Evolutionary conservation across 2,113 vertebrate species (phyloP).

Genomic region (Neolamprologus kungweensis): DNA sequence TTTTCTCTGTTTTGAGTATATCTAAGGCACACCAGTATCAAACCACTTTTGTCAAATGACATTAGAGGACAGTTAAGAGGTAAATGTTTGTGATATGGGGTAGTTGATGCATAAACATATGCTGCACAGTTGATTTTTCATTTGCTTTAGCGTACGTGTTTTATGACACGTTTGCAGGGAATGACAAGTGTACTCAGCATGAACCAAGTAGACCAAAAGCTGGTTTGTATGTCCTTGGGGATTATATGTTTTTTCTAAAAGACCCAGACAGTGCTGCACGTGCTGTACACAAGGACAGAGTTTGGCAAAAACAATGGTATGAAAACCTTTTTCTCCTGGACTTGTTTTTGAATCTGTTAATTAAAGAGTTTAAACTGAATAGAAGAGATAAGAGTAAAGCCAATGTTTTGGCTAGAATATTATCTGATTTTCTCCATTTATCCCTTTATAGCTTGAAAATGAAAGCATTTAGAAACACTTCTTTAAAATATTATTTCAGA

Average conservation of each 20-base stretch:
- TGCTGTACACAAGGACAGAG: background rate
- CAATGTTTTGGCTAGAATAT: background rate
- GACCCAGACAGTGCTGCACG: background rate
- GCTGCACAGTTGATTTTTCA: background rate
- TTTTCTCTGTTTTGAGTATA: constrained; percentile 42
- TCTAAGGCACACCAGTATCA: background rate
- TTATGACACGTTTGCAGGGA: background rate
- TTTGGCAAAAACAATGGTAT: background rate
- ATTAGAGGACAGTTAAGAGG: background rate
- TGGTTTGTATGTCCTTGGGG: background rate
- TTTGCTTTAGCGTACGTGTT: background rate
- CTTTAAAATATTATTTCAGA: background rate
- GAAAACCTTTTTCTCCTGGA: background rate
- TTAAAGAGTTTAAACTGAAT: background rate
- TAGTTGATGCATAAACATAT: background rate
- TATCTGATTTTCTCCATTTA: background rate
- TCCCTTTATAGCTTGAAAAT: background rate
- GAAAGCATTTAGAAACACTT: background rate
- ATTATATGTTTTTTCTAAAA: constrained; percentile 13
- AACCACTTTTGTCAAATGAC: constrained; percentile 24
- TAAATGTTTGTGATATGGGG: background rate
- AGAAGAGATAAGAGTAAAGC: background rate
- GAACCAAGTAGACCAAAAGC: background rate
- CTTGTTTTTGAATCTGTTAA: background rate
- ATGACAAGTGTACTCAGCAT: background rate